A percentile compares a stretch with the other conserved stretches of the same genome.
Evolutionary conservation across 2,113 vertebrate genomes (phyloP).

Genomic region (Acrocephalus kingi): DNA sequence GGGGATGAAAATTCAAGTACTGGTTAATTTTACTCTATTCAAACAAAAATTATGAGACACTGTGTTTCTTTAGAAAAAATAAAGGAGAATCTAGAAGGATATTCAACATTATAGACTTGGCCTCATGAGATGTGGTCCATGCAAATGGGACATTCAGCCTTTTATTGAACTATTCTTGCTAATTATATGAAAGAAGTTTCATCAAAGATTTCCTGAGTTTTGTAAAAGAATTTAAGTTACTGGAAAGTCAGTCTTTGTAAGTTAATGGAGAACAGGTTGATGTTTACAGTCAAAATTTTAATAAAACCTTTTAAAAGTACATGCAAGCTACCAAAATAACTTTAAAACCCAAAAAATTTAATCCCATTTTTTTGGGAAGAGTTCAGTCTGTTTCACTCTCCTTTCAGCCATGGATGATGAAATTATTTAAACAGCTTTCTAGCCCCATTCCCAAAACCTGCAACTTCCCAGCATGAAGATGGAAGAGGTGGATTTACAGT

Average conservation of each 20-base stretch:
- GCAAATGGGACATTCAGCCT: not conserved
- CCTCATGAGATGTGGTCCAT: not conserved
- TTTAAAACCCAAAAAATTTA: not conserved
- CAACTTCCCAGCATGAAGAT: not conserved
- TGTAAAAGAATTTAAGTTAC: not conserved
- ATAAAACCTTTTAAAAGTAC: not conserved
- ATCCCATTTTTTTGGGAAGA: not conserved
- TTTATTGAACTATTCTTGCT: not conserved
- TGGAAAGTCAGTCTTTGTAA: not conserved
- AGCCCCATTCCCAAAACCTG: not conserved
- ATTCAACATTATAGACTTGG: not conserved
- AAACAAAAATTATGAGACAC: not conserved
- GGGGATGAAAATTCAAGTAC: not conserved
- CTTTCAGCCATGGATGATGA: not conserved
- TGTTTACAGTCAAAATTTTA: not conserved
- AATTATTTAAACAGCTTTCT: not conserved
- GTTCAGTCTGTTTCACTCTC: not conserved
- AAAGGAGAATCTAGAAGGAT: not conserved
- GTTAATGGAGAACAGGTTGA: not conserved
- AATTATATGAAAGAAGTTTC: not conserved
- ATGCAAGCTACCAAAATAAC: not conserved
- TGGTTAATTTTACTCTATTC: not conserved
- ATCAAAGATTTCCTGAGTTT: not conserved
- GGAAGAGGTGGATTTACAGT: not conserved
- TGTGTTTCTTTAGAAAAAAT: not conserved